Conservation (phyloP, 2,113 vertebrate genomes). For the Carassius carassius region DNA sequence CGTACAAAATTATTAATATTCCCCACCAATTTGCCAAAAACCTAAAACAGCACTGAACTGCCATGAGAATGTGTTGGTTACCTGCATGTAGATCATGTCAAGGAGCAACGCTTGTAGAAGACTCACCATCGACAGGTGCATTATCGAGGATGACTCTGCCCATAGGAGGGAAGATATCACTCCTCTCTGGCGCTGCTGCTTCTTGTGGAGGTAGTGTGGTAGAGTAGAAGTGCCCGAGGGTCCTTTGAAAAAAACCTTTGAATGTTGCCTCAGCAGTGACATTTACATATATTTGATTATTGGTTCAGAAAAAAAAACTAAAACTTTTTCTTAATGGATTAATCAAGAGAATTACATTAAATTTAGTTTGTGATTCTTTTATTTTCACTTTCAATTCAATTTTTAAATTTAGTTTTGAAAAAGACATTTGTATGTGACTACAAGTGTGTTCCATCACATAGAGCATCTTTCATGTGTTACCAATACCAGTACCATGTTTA, state of each 20-base stretch:
- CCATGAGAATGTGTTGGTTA: too few species aligned
- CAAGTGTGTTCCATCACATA: not conserved
- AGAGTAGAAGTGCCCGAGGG: constrained; percentile 79
- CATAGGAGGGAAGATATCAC: constrained; percentile 86
- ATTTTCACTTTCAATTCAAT: not conserved
- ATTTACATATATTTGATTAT: not conserved
- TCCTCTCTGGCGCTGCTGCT: constrained; percentile 81
- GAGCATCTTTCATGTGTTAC: too few species aligned
- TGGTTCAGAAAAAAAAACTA: not conserved
- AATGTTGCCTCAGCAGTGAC: not conserved
- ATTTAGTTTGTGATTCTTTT: not conserved
- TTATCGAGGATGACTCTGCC: constrained; percentile 97
- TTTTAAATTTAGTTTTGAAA: not conserved
- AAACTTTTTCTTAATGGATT: not conserved
- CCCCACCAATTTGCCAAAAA: not conserved
- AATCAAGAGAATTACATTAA: not conserved
- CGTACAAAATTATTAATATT: too few species aligned
- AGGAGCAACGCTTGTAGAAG: not conserved
- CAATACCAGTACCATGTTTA: too few species aligned
- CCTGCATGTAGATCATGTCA: not conserved
- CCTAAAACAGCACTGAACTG: not conserved
- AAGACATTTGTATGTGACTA: not conserved
- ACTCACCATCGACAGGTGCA: constrained; percentile 88
- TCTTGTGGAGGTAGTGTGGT: constrained; percentile 82
- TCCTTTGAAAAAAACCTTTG: constrained; percentile 62